Evolutionary conservation across 2,888 invertebrate species (phyloP), one percentile per base, ranked within the genome.

Genomic region (Bugula neritina): DNA sequence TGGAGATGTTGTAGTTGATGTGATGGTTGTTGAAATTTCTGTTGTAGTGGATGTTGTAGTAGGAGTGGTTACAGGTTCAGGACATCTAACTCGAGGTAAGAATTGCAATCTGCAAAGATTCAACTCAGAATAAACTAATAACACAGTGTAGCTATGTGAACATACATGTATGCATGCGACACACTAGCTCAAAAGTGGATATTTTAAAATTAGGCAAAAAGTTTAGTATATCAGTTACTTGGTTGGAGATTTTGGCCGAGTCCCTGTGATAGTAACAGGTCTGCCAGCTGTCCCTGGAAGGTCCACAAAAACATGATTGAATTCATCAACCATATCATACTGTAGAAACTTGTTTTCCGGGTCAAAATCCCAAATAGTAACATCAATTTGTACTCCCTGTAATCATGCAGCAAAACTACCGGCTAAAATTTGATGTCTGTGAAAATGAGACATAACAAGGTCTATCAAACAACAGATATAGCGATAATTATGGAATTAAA

Each of bases 1-100:
- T 27, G 69, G 10, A 69, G 69, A 25, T 27, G 69, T 69, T 25
- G 69, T 69, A 69, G 34, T 69, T 27, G 69, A 25, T 27, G 69
- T 69, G 31, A 31, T 27, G 5, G 29, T 69, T 27, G 69, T 69
- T 27, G 69, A 10, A 27, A 31, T 27, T 27, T 13, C 10, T 10
- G 69, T 69, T 25, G 71, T 71, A n/a, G 71, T 23, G 2, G 71
- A 25, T 21, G 35, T 71, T 52, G 71, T 57, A 5, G 71, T 3
- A 25, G 71, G 2, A 25, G 55, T 25, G 27, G 71, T 71, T 31
- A 31, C 3, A 13, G 21, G 31, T n/a, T 63, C 63, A 63, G 63
- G 63, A 63, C 63, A 63, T 63, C 63, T 25, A 13, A 27, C 63
- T 29, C 63, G 21, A 13, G 27, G 25, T 17, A 63, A 17, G 31